Conservation (phyloP, 2,113 vertebrate species). For the Ibidorhyncha struthersii region DNA sequence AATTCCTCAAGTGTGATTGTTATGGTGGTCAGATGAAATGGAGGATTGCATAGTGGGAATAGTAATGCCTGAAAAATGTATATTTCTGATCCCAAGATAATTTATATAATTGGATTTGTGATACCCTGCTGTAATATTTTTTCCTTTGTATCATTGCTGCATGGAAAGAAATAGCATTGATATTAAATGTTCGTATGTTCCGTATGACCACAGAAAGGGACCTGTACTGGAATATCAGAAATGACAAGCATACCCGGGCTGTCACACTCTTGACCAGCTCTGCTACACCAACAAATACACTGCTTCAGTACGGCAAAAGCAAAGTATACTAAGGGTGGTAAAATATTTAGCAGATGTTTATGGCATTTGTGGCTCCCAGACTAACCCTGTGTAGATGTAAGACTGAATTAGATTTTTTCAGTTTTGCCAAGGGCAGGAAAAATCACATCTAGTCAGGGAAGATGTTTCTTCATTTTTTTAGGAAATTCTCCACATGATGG, state of each 20-base stretch:
- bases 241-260: neutral
- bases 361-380: neutral
- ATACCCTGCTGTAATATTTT: neutral
- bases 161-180: neutral
- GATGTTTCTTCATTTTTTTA: neutral
- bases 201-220: neutral
- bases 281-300: neutral
- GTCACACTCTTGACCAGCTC: neutral
- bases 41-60: neutral
- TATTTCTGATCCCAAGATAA: neutral
- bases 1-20: neutral
- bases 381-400: neutral
- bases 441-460: neutral
- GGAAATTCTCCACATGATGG: constrained; percentile 61
- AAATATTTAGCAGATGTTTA: constrained; percentile 27
- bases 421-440: constrained; percentile 15
- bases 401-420: neutral
- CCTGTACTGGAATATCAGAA: neutral
- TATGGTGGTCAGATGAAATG: neutral
- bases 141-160: neutral
- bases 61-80: neutral
- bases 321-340: neutral
- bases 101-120: neutral
- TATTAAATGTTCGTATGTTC: neutral
- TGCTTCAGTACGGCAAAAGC: neutral